A percentile compares a stretch with the other conserved stretches of the same genome.
These are phyloP conservation scores for Cyclopterus lumpus DNA, from an alignment of 2,797 vertebrate species.

Conservation along the genomic window DNA sequence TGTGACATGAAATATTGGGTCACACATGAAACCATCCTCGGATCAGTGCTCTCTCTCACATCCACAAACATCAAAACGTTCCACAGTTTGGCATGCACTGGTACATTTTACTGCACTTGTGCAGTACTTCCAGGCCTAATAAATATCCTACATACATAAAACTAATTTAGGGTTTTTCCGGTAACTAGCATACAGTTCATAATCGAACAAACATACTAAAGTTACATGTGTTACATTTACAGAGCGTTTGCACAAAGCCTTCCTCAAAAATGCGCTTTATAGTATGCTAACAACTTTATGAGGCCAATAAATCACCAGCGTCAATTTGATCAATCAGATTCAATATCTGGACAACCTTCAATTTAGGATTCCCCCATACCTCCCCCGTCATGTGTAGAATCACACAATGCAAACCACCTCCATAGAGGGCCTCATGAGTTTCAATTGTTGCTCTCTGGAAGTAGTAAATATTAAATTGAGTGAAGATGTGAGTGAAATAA, in stretches of 20 bases:
- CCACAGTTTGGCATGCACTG: neutral
- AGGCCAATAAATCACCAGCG: neutral
- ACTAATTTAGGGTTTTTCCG: neutral
- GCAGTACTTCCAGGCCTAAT: neutral
- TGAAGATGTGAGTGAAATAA: slow-evolving; percentile 13
- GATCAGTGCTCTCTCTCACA: slow-evolving; percentile 38
- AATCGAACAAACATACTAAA: neutral
- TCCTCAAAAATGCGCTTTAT: neutral
- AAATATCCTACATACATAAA: neutral
- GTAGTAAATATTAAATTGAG: slow-evolving; percentile 36
- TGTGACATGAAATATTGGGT: slow-evolving; percentile 60
- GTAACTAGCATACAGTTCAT: neutral
- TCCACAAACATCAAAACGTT: neutral
- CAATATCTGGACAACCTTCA: neutral
- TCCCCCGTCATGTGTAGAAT: neutral
- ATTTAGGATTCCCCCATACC: too few relatives aligned
- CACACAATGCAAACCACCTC: neutral
- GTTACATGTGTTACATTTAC: too few relatives aligned
- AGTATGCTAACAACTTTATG: neutral
- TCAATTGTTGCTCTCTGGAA: slow-evolving; percentile 12
- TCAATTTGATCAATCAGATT: neutral
- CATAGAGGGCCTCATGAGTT: neutral
- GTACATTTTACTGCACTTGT: neutral
- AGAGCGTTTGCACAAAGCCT: too few relatives aligned
- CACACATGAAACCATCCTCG: slow-evolving; percentile 61